A percentile compares a stretch with the other conserved stretches of the same genome.
These are phyloP conservation scores for Euphysa ruthae DNA, from an alignment of 30 jellyfish, hydroid and myxozoan species.

Conservation along the genomic window DNA sequence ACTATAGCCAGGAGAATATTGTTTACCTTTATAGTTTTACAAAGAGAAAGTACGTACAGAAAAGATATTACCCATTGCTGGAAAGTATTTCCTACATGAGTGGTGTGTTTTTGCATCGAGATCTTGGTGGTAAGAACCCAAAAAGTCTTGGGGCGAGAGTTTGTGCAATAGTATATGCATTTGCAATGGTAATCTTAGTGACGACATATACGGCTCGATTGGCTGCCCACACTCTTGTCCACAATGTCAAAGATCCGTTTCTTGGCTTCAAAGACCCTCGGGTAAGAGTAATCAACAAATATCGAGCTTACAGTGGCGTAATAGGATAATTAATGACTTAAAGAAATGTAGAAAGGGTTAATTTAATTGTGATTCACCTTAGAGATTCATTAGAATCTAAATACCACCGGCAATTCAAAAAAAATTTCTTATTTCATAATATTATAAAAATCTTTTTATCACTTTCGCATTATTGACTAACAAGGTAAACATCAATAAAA, in stretches of 20 bases:
- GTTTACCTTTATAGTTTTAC: slow-evolving; percentile 7
- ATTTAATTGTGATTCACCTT: too few relatives aligned
- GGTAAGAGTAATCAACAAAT: too few relatives aligned
- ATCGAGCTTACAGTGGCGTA: too few relatives aligned
- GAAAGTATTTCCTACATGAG: slow-evolving; percentile 56
- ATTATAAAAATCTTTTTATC: too few relatives aligned
- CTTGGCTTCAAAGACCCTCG: slow-evolving; percentile 56
- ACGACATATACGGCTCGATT: slow-evolving; percentile 83
- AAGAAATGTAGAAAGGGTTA: too few relatives aligned
- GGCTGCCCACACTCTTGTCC: slow-evolving; percentile 54
- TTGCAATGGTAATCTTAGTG: slow-evolving; percentile 73
- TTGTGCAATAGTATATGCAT: slow-evolving; percentile 51
- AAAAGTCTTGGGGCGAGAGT: slow-evolving; percentile 52
- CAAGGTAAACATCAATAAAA: too few relatives aligned
- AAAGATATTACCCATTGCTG: slow-evolving; percentile 19
- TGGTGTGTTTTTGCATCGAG: slow-evolving; percentile 74
- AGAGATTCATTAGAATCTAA: too few relatives aligned
- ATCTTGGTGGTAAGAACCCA: slow-evolving; percentile 82
- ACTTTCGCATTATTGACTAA: too few relatives aligned
- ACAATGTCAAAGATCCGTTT: slow-evolving; percentile 48
- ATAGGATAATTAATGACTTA: too few relatives aligned
- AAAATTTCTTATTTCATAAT: too few relatives aligned
- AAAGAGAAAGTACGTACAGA: background rate
- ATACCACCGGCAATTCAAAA: too few relatives aligned
- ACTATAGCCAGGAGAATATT: slow-evolving; percentile 36